These are phyloP conservation scores for Eilema sororculum DNA, from an alignment of 2,888 invertebrate genomes.

Conservation along the genomic window DNA sequence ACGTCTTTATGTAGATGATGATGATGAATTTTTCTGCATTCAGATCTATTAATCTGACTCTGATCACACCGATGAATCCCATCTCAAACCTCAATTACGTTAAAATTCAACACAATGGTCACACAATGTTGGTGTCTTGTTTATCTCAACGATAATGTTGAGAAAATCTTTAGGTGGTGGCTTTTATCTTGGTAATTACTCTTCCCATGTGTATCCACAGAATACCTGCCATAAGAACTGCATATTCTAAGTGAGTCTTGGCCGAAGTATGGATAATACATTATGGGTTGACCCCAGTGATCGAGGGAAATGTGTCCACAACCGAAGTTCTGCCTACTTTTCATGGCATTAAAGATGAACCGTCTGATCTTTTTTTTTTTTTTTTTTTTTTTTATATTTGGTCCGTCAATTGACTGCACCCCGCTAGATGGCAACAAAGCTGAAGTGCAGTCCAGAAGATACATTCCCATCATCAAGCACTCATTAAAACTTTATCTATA, in stretches of 20 bases:
- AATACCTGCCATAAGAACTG: neutral
- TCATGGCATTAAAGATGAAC: neutral
- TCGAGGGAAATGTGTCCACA: too few species aligned
- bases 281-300: neutral
- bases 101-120: neutral
- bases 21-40: too few species aligned
- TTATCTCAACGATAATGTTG: slow-evolving; percentile 17
- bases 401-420: too few species aligned
- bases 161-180: slow-evolving; percentile 7
- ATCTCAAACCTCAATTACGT: neutral
- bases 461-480: neutral
- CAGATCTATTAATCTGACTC: too few species aligned
- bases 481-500: neutral
- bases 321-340: neutral
- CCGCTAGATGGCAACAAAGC: too few species aligned
- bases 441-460: too few species aligned
- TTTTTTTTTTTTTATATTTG: too few species aligned
- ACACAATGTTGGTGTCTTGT: neutral
- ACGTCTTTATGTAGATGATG: too few species aligned
- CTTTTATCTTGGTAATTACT: slow-evolving; percentile 7
- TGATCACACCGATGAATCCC: too few species aligned
- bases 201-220: too few species aligned
- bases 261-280: too few species aligned
- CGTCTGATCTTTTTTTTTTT: too few species aligned
- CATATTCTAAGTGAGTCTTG: neutral